Evolutionary conservation across 1,140 invertebrate genomes (phyloP), one percentile per base, ranked within the genome.

Genomic region (Bactericera cockerelli): DNA sequence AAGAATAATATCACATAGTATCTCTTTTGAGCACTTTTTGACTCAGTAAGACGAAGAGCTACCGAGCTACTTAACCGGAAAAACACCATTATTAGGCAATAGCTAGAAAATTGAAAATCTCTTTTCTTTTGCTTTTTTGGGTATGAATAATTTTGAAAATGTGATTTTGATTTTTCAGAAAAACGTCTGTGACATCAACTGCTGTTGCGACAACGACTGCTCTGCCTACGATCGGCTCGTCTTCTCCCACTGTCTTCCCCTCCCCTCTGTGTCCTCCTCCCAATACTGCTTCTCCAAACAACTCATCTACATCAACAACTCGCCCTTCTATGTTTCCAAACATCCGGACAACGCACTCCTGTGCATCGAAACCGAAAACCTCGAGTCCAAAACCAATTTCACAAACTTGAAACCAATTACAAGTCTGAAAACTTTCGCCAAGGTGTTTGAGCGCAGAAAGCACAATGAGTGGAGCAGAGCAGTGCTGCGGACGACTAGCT

Each of bases 131-230:
- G n/a, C n/a, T n/a, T n/a, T n/a, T n/a, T n/a, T n/a, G n/a, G n/a
- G n/a, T n/a, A n/a, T n/a, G n/a, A n/a, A n/a, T n/a, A n/a, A n/a
- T n/a, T n/a, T n/a, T n/a, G n/a, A n/a, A n/a, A n/a, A n/a, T n/a
- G n/a, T n/a, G n/a, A n/a, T n/a, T n/a, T n/a, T n/a, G n/a, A n/a
- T 54, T 61, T 61, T 74, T 42, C 67, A 81, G 76, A 70, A 71
- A 33, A 67, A 73, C 62, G 69, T 70, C 19, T 88, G 85, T 73
- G 83, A 88, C 70, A 73, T 84, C 28, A 82, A 84, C 65, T 88
- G 84, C 69, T 87, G 84, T 64, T 87, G 85, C 71, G 85, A 88
- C 70, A 63, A 59, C 22, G 83, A 86, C 60, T 88, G 84, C 67
- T 67, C 71, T 13, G 62, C 68, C 2, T 65, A 68, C 49, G 78